phyloP scores from a whole-genome alignment of 2,113 vertebrate species.

The Sapajus apella region DNA sequence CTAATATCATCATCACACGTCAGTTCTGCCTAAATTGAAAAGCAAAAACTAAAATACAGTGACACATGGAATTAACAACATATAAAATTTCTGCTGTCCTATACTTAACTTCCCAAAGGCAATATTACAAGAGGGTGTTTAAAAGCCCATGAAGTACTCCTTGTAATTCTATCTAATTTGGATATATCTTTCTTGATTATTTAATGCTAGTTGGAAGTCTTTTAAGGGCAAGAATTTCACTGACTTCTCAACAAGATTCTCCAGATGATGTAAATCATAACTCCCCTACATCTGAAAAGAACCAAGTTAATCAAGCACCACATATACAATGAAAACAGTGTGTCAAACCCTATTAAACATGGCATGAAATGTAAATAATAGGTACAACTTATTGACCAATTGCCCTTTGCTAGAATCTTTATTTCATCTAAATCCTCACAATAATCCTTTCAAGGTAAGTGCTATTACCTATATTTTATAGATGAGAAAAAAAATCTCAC shows the following conservation, averaged over 20 bases:
- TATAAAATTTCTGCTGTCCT: neutral
- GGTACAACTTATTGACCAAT: neutral
- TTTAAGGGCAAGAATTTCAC: neutral
- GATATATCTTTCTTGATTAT: slow-evolving; percentile 11
- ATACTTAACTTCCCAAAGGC: slow-evolving; percentile 15
- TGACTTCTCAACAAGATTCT: slow-evolving; percentile 32
- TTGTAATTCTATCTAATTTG: slow-evolving; percentile 37
- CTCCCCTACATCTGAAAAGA: neutral
- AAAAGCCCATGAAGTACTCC: neutral
- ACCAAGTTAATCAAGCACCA: neutral
- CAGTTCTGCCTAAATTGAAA: slow-evolving; percentile 18
- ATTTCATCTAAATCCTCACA: neutral
- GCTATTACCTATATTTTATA: neutral
- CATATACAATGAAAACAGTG: neutral
- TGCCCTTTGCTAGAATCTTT: slow-evolving; percentile 12
- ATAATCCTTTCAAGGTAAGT: neutral
- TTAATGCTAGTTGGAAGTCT: slow-evolving; percentile 2
- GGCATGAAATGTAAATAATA: slow-evolving; percentile 20
- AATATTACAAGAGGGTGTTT: neutral
- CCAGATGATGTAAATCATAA: slow-evolving; percentile 1
- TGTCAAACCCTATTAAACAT: neutral
- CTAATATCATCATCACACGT: slow-evolving; percentile 38
- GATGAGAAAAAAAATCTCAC: neutral
- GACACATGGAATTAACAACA: neutral
- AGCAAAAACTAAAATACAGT: slow-evolving; percentile 31